These are phyloP conservation scores for Hyposmocoma kahamanoa DNA, from an alignment of 1,140 invertebrate species.

Conservation along the genomic window DNA sequence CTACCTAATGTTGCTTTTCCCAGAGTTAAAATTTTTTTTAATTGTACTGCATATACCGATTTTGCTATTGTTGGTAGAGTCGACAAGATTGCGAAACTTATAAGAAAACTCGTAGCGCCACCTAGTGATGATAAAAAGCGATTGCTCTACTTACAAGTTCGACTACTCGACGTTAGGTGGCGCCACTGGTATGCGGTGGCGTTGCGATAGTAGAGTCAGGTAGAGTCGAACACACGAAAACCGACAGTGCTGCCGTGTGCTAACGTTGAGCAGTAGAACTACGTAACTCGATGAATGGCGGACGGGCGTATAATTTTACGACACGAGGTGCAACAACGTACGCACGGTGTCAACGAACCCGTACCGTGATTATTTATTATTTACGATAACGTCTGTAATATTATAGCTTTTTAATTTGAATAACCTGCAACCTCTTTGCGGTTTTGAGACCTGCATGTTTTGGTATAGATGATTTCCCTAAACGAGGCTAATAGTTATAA, in stretches of 20 bases:
- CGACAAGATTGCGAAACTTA: neutral
- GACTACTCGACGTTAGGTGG: slow-evolving; percentile 55
- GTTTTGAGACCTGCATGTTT: neutral
- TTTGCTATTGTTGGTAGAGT: too few species aligned
- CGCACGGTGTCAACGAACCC: slow-evolving; percentile 57
- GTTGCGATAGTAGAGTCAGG: neutral
- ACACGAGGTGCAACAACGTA: slow-evolving; percentile 45
- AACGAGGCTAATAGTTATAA: slow-evolving; percentile 1
- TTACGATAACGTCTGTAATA: neutral
- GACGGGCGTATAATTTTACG: slow-evolving; percentile 35
- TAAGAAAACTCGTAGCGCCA: slow-evolving; percentile 30
- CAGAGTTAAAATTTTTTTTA: too few species aligned
- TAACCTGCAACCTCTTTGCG: neutral
- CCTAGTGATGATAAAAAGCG: slow-evolving; percentile 33
- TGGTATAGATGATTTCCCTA: neutral
- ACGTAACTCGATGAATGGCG: slow-evolving; percentile 36
- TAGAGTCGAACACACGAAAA: neutral
- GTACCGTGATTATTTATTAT: slow-evolving; percentile 25
- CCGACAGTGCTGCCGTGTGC: slow-evolving; percentile 22
- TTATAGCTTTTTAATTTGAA: neutral
- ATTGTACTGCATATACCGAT: too few species aligned
- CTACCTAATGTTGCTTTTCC: too few species aligned
- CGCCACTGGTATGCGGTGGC: slow-evolving; percentile 18
- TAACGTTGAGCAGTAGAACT: neutral
- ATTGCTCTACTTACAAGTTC: slow-evolving; percentile 21